A percentile compares a stretch with the other conserved stretches of the same genome.
Conservation (phyloP, 2,797 vertebrate species). For the Hozukius guyotensis region DNA sequence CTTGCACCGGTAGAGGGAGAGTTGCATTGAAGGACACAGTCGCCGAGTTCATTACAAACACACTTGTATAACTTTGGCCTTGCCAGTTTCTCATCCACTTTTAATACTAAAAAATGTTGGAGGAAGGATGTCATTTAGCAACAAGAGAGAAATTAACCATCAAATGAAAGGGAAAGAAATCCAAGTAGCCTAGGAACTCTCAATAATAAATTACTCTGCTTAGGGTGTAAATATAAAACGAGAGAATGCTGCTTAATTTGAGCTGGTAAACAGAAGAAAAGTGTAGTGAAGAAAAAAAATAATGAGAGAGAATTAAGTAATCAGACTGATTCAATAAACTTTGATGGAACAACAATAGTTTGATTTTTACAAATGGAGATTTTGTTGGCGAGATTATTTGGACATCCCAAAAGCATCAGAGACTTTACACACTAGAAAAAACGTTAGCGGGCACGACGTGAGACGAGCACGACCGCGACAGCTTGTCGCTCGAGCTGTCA, state of each 20-base stretch:
- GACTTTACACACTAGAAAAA: neutral
- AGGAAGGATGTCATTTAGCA: neutral
- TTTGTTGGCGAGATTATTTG: neutral
- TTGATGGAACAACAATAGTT: neutral
- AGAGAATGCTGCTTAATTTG: neutral
- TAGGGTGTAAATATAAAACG: neutral
- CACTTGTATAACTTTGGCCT: neutral
- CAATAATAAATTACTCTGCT: neutral
- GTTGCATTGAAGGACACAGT: neutral
- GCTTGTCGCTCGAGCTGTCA: neutral
- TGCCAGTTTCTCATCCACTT: neutral
- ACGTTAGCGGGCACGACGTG: too few relatives aligned
- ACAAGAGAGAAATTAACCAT: neutral
- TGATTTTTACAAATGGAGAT: neutral
- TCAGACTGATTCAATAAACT: neutral
- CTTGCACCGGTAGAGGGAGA: neutral
- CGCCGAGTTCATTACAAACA: neutral
- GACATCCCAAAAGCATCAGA: neutral
- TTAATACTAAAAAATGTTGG: neutral
- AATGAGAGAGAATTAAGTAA: neutral
- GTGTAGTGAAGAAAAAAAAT: neutral
- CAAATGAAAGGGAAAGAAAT: neutral
- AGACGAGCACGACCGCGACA: neutral
- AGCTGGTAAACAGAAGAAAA: neutral
- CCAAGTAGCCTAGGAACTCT: neutral